Evolutionary conservation across 2,888 invertebrate species (phyloP), one percentile per base, ranked within the genome.

Genomic region (Thumatha senex): DNA sequence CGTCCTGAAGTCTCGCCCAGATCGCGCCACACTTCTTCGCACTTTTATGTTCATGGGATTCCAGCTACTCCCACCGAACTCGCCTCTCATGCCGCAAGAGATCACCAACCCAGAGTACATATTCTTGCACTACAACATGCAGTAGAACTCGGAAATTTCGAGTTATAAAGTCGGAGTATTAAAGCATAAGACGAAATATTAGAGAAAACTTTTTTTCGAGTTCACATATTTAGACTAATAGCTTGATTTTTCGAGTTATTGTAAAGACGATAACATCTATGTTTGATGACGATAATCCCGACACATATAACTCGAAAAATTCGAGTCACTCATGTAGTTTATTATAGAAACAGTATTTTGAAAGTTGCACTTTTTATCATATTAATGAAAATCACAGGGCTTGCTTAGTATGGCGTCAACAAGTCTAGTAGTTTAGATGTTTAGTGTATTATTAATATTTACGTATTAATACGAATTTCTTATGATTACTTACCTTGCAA

Each of bases 31-130:
- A 67, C 93, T 99, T 74, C 95, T 99, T 63, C 96, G 98, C 71
- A 98, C 98, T 33, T 99, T 99, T 94, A 97, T 98, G 96, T 98
- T 98, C 92, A 94, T 99, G 93, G 99, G 99, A 56, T 99, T 99
- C 92, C 94, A 95, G 64, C 94, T 96, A 56, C 92, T 98, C 76
- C 94, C 97, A 38, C 97, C 98, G 40, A 96, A 94, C 67, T 96
- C 97, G 61, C 94, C 84, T 0, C 58, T 79, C 0, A 78, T 85
- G 70, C 82, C 84, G 39, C 73, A 73, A 12, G 84, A 82, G 93
- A 95, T 87, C 83, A 93, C 74, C 92, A 93, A 91, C 76, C 92
- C 80, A 52, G 93, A 94, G 66, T 92, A 93, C 74, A 91, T 93
- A 61, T 89, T 90, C 78, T 68, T 91, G 72, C 87, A 89, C 78